Conservation (phyloP, 2,797 vertebrate genomes). For the Ceryle rudis region DNA sequence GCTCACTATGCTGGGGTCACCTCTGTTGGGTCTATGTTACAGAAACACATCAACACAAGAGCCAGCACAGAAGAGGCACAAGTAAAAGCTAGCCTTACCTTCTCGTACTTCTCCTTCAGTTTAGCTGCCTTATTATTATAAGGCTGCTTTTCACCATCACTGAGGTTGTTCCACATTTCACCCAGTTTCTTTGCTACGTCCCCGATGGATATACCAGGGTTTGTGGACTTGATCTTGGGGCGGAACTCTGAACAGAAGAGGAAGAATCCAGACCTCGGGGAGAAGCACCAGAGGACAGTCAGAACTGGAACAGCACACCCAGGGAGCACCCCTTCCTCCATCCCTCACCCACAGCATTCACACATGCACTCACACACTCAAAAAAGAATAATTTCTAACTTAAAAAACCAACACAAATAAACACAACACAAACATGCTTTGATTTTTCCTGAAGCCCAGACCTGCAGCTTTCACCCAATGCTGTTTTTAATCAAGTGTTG, state of each 20-base stretch:
- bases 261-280: constrained; percentile 87
- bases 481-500: not conserved
- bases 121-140: constrained; percentile 87
- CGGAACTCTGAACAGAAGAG: constrained; percentile 90
- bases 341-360: not conserved
- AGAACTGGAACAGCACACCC: fast-evolving
- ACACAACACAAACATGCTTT: fast-evolving
- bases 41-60: not conserved
- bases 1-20: not conserved
- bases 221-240: constrained; percentile 88
- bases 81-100: constrained; percentile 76
- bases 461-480: not conserved
- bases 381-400: not conserved
- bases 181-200: constrained; percentile 89
- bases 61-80: not conserved
- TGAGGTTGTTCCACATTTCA: constrained; percentile 88
- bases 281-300: constrained; percentile 35
- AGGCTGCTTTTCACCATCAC: constrained; percentile 86
- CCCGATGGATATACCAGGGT: constrained; percentile 87
- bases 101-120: constrained; percentile 91
- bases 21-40: not conserved
- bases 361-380: fast-evolving
- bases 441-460: not conserved
- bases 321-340: not conserved
- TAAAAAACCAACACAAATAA: not conserved